These are phyloP conservation scores for Nemotelus pantherinus DNA, from an alignment of 2,888 invertebrate genomes.

Conservation along the genomic window DNA sequence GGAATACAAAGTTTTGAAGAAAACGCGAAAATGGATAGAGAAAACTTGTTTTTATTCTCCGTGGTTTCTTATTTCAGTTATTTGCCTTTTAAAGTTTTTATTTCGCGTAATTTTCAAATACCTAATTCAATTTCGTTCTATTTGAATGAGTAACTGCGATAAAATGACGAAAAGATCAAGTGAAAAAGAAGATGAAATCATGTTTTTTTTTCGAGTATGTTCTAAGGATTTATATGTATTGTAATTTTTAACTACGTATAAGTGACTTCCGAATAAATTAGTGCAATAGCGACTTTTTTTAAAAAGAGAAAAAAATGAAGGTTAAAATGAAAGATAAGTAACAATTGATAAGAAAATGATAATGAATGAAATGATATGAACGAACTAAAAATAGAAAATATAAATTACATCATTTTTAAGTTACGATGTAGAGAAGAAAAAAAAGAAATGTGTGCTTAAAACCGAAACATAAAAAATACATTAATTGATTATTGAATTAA, in stretches of 20 bases:
- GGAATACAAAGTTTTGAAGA: too few relatives aligned
- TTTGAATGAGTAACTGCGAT: too few relatives aligned
- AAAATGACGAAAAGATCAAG: too few relatives aligned
- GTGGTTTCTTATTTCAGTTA: neutral
- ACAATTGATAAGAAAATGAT: neutral
- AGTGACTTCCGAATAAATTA: slow-evolving; percentile 43
- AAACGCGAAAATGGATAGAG: too few relatives aligned
- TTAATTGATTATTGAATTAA: slow-evolving; percentile 27
- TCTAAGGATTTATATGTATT: slow-evolving; percentile 24
- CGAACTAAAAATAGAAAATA: too few relatives aligned
- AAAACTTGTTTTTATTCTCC: slow-evolving; percentile 8
- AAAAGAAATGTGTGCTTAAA: slow-evolving; percentile 37
- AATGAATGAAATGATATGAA: neutral
- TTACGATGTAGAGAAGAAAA: neutral
- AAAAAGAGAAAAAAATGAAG: slow-evolving; percentile 21
- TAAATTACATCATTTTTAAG: too few relatives aligned
- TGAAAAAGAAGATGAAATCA: neutral
- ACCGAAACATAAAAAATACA: slow-evolving; percentile 24
- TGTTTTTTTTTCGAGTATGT: slow-evolving; percentile 23
- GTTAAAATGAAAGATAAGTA: slow-evolving; percentile 18
- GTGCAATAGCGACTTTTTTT: slow-evolving; percentile 41
- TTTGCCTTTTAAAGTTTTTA: neutral
- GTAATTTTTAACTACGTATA: slow-evolving; percentile 39
- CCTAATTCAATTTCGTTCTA: too few relatives aligned
- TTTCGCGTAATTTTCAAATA: neutral